Evolutionary conservation across 2,113 vertebrate genomes (phyloP).

Genomic region (Columba janthina): DNA sequence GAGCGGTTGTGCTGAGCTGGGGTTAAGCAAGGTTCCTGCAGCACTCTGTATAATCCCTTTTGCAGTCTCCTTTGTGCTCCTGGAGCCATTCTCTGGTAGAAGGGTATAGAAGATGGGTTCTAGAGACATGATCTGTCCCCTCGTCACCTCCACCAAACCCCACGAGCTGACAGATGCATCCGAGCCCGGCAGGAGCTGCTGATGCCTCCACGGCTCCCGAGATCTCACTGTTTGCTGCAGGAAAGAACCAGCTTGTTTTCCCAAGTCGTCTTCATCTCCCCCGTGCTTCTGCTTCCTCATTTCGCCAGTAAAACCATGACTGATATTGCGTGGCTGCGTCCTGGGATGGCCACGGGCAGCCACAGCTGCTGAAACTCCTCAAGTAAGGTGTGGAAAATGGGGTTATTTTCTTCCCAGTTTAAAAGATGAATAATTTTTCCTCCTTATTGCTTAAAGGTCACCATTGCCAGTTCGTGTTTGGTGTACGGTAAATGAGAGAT

Average conservation of each 20-base stretch:
- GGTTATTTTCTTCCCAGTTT: background rate
- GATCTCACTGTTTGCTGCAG: background rate
- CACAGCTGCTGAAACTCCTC: background rate
- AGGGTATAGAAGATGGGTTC: background rate
- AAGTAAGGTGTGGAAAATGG: background rate
- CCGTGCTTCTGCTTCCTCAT: background rate
- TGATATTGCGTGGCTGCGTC: background rate
- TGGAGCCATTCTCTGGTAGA: background rate
- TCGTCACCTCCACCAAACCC: background rate
- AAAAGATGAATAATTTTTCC: background rate
- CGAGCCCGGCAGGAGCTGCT: background rate
- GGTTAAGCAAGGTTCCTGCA: background rate
- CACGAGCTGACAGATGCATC: background rate
- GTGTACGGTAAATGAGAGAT: background rate
- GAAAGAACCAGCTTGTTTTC: background rate
- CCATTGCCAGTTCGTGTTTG: background rate
- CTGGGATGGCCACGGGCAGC: background rate
- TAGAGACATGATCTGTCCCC: background rate
- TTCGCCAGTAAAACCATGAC: background rate
- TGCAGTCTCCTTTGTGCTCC: background rate
- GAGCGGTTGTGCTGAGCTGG: background rate
- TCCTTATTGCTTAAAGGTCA: background rate
- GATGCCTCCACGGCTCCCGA: background rate
- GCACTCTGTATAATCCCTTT: background rate
- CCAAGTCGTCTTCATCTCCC: background rate